These are phyloP conservation scores for Taurulus bubalis DNA, from an alignment of 2,113 vertebrate genomes.

Conservation along the genomic window DNA sequence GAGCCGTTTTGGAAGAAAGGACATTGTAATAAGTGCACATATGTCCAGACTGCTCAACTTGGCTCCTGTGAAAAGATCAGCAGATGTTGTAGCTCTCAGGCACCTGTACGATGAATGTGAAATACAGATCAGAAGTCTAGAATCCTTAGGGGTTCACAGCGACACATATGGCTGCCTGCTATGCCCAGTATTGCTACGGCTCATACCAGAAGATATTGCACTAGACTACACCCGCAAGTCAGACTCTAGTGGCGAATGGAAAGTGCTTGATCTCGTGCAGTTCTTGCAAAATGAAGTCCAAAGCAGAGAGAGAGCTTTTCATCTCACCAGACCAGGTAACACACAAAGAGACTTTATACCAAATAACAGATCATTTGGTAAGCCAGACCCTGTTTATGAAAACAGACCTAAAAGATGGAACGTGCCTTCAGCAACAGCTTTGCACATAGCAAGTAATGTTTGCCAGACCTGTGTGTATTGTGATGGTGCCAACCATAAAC, in stretches of 20 bases:
- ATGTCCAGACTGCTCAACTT: neutral
- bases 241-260: neutral
- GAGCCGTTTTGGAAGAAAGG: neutral
- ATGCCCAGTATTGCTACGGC: too few species aligned
- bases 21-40: neutral
- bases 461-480: neutral
- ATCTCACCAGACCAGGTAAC: conserved; percentile 1
- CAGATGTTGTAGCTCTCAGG: too few species aligned
- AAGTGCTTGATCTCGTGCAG: neutral
- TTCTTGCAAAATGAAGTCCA: neutral
- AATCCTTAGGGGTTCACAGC: too few species aligned
- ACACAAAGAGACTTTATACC: neutral
- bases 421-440: neutral
- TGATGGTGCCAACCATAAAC: neutral
- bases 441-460: neutral
- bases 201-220: neutral
- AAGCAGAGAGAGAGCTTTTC: conserved; percentile 9
- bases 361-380: neutral
- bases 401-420: neutral
- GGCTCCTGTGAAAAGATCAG: too few species aligned
- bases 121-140: too few species aligned
- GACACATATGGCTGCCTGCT: too few species aligned
- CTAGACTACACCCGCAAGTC: neutral
- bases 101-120: too few species aligned
- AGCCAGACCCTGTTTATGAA: neutral